Evolutionary conservation across 2,888 invertebrate species (phyloP), one percentile per base, ranked within the genome.

Genomic region (Sarcophaga rosellei): DNA sequence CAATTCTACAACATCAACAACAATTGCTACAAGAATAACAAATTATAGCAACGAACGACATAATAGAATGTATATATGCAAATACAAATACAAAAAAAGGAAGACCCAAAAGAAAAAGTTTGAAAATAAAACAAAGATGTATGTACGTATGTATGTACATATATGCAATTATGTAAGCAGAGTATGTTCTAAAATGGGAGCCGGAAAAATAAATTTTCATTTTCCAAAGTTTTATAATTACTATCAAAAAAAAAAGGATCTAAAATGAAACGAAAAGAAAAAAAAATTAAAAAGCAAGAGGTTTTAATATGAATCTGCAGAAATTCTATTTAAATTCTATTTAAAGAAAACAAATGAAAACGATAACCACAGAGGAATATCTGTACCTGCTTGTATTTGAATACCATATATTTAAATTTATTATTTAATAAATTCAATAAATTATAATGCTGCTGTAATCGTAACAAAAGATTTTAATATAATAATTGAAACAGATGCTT

Each of bases 181-280:
- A 4, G 4, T 12, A 47, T 47, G 47, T 15, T 11, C 47, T 47
- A 15, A 47, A 47, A 47, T 12, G 47, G 2, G 47, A 25, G 25
- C 25, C 5, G 6, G 6, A 35, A 35, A 35, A 6, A 5, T 5
- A 35, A 35, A 35, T 35, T 35, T 35, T 69, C 81, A 76, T 76
- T 81, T 65, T 63, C 0, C 10, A 45, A 81, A 81, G 63, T 81
- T 70, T 57, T 75, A 69, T 57, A 81, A 70, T 75, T 81, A 81
- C 81, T 69, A 53, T 69, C 21, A 21, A 70, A 59, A 59, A 59
- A 59, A 5, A 65, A 57, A 21, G 20, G 12, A 69, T 69, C n/a
- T 15, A 21, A 44, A 63, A 75, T 53, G 44, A 45, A 12, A 61
- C 23, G 2, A 17, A 63, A 17, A 72, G 35, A 72, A 72, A 72